These are phyloP conservation scores for Linnaemya vulpina DNA, from an alignment of 2,888 invertebrate genomes.

Conservation along the genomic window DNA sequence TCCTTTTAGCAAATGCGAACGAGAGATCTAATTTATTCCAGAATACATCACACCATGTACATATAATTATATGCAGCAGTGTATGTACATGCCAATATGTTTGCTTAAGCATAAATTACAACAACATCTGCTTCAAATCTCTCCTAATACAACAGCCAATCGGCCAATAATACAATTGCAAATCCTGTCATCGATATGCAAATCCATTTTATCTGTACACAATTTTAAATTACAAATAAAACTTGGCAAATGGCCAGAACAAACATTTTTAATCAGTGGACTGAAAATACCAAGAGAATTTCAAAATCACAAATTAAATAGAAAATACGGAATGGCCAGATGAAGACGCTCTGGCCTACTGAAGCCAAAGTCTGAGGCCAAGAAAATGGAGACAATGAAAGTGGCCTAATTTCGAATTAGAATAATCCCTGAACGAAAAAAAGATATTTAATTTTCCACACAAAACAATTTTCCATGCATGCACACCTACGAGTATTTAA, in stretches of 20 bases:
- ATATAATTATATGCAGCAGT: no score
- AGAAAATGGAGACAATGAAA: not conserved
- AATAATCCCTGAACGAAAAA: conserved; percentile 24
- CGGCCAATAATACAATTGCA: conserved; percentile 39
- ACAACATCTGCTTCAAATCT: conserved; percentile 45
- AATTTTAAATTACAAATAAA: not conserved
- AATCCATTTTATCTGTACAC: not conserved
- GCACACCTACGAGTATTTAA: no score
- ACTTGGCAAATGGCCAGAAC: conserved; percentile 38
- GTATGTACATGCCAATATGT: no score
- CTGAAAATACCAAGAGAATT: not conserved
- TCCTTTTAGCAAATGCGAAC: no score
- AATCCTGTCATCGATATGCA: conserved; percentile 25
- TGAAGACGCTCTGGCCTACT: not conserved
- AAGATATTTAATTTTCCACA: conserved; percentile 24
- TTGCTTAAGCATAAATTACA: conserved; percentile 1
- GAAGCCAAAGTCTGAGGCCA: not conserved
- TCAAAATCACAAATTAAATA: not conserved
- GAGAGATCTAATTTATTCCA: no score
- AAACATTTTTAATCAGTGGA: conserved; percentile 1
- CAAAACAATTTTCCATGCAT: no score
- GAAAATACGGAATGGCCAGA: not conserved
- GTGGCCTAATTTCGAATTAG: conserved; percentile 50
- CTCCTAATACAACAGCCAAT: conserved; percentile 39
- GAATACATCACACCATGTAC: no score